Conservation (phyloP, 2,888 invertebrate species). For the Epinotia ramella region DNA sequence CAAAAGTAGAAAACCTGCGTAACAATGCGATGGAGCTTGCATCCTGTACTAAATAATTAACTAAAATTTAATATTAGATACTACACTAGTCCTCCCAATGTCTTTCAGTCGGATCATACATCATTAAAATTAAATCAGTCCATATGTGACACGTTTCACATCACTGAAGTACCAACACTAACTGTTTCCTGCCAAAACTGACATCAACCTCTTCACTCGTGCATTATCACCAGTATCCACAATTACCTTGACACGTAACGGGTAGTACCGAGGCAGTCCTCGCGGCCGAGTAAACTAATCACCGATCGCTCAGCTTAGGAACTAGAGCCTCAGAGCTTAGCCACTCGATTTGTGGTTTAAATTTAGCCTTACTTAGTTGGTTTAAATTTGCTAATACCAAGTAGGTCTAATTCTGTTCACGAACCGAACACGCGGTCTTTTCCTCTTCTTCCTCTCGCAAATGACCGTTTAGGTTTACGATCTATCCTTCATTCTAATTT, state of each 20-base stretch:
- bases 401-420: not conserved
- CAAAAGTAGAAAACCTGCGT: conserved; percentile 45
- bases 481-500: not conserved
- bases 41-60: conserved; percentile 37
- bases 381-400: not conserved
- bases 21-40: conserved; percentile 43
- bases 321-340: not conserved
- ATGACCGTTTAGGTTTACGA: not conserved
- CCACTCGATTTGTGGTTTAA: not conserved
- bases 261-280: not conserved
- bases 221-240: not conserved
- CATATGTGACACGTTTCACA: conserved; percentile 29
- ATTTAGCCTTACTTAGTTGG: not conserved
- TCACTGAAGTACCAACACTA: conserved; percentile 19
- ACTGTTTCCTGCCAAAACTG: not conserved
- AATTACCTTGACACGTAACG: not conserved
- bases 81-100: conserved; percentile 24
- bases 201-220: not conserved
- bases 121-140: conserved; percentile 40
- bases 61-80: conserved; percentile 30
- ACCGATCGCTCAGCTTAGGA: not conserved
- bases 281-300: too few relatives aligned
- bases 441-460: not conserved
- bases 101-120: conserved; percentile 34
- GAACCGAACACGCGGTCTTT: not conserved